A percentile compares a stretch with the other conserved stretches of the same genome.
Conservation (phyloP, 2,888 invertebrate species). For the Tyria jacobaeae region DNA sequence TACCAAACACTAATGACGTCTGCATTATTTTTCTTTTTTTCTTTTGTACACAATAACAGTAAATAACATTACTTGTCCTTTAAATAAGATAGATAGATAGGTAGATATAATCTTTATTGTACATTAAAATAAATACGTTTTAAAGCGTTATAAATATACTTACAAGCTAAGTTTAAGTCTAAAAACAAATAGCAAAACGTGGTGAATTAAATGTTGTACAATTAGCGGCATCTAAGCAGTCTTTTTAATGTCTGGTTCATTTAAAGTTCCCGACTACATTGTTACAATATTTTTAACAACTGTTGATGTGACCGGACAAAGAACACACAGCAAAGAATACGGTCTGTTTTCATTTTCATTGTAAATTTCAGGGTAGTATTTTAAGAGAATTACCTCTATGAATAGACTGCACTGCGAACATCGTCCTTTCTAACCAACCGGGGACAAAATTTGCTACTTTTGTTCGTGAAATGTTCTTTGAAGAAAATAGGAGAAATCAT, state of each 20-base stretch:
- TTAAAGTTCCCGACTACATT: neutral
- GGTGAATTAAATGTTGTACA: no score
- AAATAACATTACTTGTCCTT: no score
- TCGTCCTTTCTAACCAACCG: neutral
- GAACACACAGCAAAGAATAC: slow-evolving; percentile 3
- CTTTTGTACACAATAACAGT: no score
- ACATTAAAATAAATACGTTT: no score
- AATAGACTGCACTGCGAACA: slow-evolving; percentile 1
- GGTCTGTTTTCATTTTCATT: neutral
- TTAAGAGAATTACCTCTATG: neutral
- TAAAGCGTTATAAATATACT: no score
- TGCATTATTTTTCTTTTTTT: no score
- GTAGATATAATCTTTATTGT: no score
- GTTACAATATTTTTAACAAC: neutral
- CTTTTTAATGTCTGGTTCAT: neutral
- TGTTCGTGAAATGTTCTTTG: neutral
- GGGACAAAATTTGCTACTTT: neutral
- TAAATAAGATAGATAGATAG: no score
- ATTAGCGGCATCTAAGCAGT: no score
- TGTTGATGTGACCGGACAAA: neutral
- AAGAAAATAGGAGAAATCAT: neutral
- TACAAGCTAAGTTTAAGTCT: no score
- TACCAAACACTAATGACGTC: no score
- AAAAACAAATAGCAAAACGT: no score
- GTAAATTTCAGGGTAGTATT: neutral